Percentiles rank a stretch among this genome's conserved stretches.
phyloP scores from a whole-genome alignment of 2,797 vertebrate genomes.

The Manis javanica region DNA sequence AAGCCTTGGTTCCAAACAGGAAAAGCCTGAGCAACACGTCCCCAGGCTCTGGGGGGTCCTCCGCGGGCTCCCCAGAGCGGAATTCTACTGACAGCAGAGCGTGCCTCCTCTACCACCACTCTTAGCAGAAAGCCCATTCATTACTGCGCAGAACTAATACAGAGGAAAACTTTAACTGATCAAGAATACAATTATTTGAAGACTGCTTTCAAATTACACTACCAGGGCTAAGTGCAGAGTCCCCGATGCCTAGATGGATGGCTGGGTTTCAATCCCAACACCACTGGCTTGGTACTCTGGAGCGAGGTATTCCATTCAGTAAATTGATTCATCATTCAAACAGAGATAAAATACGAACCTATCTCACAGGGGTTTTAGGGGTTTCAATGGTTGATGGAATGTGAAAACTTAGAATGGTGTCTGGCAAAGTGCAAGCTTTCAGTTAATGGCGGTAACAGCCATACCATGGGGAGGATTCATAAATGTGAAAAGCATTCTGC shows the following conservation, averaged over 20 bases:
- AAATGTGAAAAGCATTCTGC: neutral
- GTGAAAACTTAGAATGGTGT: neutral
- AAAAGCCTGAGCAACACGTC: no score
- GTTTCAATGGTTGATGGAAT: neutral
- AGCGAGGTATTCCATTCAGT: neutral
- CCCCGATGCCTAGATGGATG: neutral
- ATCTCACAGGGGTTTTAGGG: neutral
- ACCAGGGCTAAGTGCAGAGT: no score
- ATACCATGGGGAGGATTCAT: neutral
- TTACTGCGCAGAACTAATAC: neutral
- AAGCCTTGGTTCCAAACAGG: neutral
- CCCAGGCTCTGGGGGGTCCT: fast-evolving
- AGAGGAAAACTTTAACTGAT: neutral
- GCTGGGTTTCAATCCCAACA: neutral
- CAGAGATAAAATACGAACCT: neutral
- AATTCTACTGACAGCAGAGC: neutral
- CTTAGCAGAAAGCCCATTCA: neutral
- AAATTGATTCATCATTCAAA: neutral
- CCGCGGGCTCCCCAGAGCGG: no score
- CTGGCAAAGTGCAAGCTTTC: neutral
- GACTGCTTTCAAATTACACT: neutral
- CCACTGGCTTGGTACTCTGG: neutral
- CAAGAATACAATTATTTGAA: neutral
- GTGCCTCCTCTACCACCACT: neutral
- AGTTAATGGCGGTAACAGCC: neutral